Percentiles rank a stretch among this genome's conserved stretches.
These are phyloP conservation scores for Sebastolobus altivelis DNA, from an alignment of 2,797 vertebrate genomes.

Conservation along the genomic window DNA sequence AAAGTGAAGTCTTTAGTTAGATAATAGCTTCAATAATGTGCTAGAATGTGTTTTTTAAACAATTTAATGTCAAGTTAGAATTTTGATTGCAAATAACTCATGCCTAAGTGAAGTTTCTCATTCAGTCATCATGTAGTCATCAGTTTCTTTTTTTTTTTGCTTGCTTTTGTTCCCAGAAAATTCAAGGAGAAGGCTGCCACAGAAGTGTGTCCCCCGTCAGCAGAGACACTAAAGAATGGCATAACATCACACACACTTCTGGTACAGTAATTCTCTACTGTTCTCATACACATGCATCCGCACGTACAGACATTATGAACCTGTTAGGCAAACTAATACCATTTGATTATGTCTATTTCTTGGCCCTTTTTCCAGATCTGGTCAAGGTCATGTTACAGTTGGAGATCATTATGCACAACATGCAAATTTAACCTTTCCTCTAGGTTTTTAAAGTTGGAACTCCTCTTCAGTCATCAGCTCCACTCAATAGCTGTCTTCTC, in stretches of 20 bases:
- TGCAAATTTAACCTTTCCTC: constrained; percentile 55
- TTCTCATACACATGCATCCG: background rate
- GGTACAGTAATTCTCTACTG: constrained; percentile 70
- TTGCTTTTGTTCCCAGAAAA: constrained; percentile 69
- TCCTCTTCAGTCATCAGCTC: constrained; percentile 10
- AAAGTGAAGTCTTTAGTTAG: constrained; percentile 19
- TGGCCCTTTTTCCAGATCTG: constrained; percentile 22
- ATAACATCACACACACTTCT: constrained; percentile 77
- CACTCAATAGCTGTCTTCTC: constrained; percentile 28
- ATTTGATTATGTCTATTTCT: constrained; percentile 19
- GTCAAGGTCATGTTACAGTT: constrained; percentile 37
- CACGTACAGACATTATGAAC: background rate
- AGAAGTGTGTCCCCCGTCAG: constrained; percentile 69
- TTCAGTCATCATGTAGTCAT: constrained; percentile 10
- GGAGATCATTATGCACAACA: constrained; percentile 52
- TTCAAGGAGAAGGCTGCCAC: constrained; percentile 78
- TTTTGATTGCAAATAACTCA: constrained; percentile 27
- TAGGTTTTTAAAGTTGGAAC: constrained; percentile 31
- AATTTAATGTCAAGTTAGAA: constrained; percentile 15
- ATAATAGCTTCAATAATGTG: constrained; percentile 23
- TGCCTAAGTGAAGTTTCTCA: constrained; percentile 10
- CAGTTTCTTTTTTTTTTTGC: constrained; percentile 15
- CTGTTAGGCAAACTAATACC: constrained; percentile 12
- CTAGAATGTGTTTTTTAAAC: constrained; percentile 13
- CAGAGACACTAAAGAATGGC: constrained; percentile 83